Conservation (phyloP, 2,888 invertebrate genomes). For the Volucella zonaria region DNA sequence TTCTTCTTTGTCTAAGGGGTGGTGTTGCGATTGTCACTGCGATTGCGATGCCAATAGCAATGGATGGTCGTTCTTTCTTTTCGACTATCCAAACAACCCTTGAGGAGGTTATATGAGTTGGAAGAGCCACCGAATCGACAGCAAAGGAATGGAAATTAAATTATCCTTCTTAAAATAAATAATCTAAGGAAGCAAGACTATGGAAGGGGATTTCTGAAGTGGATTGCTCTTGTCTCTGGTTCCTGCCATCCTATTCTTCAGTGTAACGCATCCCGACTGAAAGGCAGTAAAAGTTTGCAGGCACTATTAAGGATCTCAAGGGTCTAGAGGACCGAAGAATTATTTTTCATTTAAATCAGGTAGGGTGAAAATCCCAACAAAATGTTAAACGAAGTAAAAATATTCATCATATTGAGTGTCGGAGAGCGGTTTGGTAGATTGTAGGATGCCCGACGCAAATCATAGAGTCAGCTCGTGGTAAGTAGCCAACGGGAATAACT, state of each 20-base stretch:
- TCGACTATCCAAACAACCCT: background rate
- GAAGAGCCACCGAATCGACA: conserved; percentile 13
- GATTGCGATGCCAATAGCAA: background rate
- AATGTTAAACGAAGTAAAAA: too few relatives aligned
- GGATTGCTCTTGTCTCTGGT: background rate
- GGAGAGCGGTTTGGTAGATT: too few relatives aligned
- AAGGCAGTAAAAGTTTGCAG: too few relatives aligned
- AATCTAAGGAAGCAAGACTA: conserved; percentile 1
- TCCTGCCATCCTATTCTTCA: background rate
- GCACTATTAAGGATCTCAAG: too few relatives aligned
- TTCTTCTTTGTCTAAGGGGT: background rate
- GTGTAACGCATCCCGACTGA: background rate
- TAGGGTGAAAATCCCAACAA: too few relatives aligned
- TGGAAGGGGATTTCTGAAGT: background rate
- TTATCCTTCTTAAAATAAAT: conserved; percentile 30
- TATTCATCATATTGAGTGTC: too few relatives aligned
- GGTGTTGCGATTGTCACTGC: background rate
- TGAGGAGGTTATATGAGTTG: background rate
- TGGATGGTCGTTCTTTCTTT: conserved; percentile 10
- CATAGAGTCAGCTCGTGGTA: too few relatives aligned
- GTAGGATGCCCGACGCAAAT: too few relatives aligned
- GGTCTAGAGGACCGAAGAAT: too few relatives aligned
- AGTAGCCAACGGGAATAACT: too few relatives aligned
- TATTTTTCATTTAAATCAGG: too few relatives aligned
- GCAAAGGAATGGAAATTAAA: conserved; percentile 36